Base-by-base conservation (phyloP, 2,888 invertebrate species). In the Melitaea athalia region DNA sequence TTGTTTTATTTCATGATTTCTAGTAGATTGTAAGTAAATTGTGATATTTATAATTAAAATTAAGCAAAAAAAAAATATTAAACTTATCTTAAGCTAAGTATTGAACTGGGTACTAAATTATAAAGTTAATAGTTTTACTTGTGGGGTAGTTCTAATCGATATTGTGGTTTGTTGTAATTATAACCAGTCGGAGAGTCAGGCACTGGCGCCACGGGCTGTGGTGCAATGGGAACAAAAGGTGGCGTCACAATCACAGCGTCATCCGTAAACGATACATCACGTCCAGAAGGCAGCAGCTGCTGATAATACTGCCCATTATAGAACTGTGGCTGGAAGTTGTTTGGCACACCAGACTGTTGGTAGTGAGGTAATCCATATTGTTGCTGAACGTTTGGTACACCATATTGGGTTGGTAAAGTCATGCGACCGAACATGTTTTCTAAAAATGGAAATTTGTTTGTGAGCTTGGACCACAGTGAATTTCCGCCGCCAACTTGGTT, bases 401-500 rank as follows among this genome's bases (percentile, higher is more conserved):
- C 87, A 68, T 88, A 88, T 69, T 87, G 82, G 0, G 83, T 63
- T 0, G 86, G 83, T 59, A 87, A 71, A 75, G 92, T 87, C 84
- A 92, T 86, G 43, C 87, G 84, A 24, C 92, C 92, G 71, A 92
- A 92, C 89, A 91, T 90, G 64, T 80, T 87, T 63, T 85, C 85
- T 65, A 92, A 74, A 73, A 92, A 83, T 0, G 92, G 92, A 75
- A 91, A 92, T 72, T 92, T 92, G 75, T 92, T 91, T 15, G 91
- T 91, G 65, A 92, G 75, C 53, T 84, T 83, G 11, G 87, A 83
- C 92, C 92, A 92, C 64, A 84, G 72, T 59, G 91, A 92, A 5
- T 87, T 87, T 33, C 91, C 91, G 42, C 92, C 92, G 33, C 92
- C 92, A 31, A 92, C 92, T 80, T 90, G 89, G 74, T 92, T 92